Percentiles rank a stretch among this genome's conserved stretches.
Evolutionary conservation across 2,797 vertebrate genomes (phyloP).

Genomic region (Enteromius treurensis): DNA sequence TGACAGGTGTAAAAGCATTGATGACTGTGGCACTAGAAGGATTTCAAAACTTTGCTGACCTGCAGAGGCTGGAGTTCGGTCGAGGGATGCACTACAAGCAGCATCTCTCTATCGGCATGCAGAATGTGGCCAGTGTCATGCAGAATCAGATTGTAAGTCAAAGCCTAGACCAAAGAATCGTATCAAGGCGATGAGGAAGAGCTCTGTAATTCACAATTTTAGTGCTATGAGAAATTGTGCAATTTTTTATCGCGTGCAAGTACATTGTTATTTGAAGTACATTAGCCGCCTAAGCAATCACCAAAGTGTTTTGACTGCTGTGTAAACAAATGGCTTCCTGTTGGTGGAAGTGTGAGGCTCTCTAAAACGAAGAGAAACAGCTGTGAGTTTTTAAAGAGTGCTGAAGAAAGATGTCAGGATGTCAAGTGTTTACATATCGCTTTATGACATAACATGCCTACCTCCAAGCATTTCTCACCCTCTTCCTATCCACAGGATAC

Average conservation of each 20-base stretch:
- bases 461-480: constrained; percentile 2
- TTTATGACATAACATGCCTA: not conserved
- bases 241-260: not conserved
- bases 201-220: not conserved
- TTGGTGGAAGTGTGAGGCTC: not conserved
- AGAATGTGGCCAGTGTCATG: constrained; percentile 75
- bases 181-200: not conserved
- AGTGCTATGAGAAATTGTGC: not conserved
- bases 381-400: not conserved
- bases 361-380: not conserved
- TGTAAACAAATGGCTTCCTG: constrained; percentile 25
- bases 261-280: not conserved
- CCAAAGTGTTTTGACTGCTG: not conserved
- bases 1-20: constrained; percentile 81
- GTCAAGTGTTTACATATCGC: not conserved
- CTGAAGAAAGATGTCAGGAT: not conserved
- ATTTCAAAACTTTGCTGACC: constrained; percentile 67
- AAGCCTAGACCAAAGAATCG: not conserved
- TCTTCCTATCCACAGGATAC: constrained; percentile 73
- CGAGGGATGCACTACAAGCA: constrained; percentile 82
- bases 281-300: not conserved
- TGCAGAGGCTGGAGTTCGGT: constrained; percentile 89
- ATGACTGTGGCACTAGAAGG: constrained; percentile 83
- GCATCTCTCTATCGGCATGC: constrained; percentile 80
- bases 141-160: constrained; percentile 86